Evolutionary conservation across 2,113 vertebrate species (phyloP), one percentile per base, ranked within the genome.

Genomic region (Colossoma macropomum): DNA sequence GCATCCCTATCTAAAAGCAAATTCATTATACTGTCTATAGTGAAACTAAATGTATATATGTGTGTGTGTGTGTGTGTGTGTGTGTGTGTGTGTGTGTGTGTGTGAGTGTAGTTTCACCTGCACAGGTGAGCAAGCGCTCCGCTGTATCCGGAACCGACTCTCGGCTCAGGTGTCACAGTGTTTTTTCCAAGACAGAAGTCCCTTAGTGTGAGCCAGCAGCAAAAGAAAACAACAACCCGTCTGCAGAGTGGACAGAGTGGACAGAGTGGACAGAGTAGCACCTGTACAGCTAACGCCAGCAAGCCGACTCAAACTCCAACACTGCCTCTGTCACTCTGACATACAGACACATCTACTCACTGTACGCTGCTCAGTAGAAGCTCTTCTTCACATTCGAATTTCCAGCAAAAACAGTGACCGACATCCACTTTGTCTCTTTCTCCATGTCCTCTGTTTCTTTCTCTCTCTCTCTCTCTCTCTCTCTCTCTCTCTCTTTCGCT

Each of bases 81-180:
- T 32, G 38, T 27, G 80, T 32, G 25, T 34, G 69, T 30, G 63
- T 38, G 80, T 34, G 41, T 54, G 72, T 56, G 41, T 8, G 27
- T 23, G 75, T 17, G 25, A 19, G 21, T 28, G 68, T 28, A 15
- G 34, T 59, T 62, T 30, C 56, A 77, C 38, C 66, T 73, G 82
- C 45, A 38, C 76, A 78, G 75, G 82, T 77, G 65, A 50, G 41
- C 30, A 62, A 12, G 32, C 69, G 63, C 54, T 62, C 68, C 75
- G 4, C 68, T 11, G 68, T 25, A 41, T 23, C 34, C 23, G 21
- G 38, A 71, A 70, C 1, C 38, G 21, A 9, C 25, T 72, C 10
- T 54, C 45, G 28, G 60, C 75, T 75, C 80, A 56, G 80, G 72
- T 82, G 66, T 82, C 60, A 4, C 15, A 19, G 56, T 62, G 23